Conservation (phyloP, 2,888 invertebrate species). For the Adineta ricciae region DNA sequence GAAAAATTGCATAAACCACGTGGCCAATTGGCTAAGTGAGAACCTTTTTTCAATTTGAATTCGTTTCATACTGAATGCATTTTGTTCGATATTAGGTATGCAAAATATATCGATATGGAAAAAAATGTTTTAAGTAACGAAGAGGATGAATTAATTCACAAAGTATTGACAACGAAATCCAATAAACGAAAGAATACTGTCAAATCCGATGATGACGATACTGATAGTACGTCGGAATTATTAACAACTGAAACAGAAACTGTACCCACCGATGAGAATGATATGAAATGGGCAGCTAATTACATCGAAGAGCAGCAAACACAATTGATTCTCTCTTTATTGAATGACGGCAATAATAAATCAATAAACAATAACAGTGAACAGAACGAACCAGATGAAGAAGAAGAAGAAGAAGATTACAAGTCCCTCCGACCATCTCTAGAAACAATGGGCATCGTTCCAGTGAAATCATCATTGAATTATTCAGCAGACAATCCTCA, state of each 20-base stretch:
- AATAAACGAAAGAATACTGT: neutral
- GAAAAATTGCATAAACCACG: slow-evolving; percentile 29
- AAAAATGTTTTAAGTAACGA: neutral
- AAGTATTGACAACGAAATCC: slow-evolving; percentile 22
- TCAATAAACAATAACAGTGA: neutral
- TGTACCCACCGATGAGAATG: neutral
- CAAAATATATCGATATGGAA: slow-evolving; percentile 18
- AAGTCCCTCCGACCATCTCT: neutral
- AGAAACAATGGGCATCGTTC: neutral
- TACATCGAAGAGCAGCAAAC: slow-evolving; percentile 20
- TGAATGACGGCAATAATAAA: neutral
- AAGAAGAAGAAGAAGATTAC: neutral
- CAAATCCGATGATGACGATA: neutral
- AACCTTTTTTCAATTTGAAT: neutral
- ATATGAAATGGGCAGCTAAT: slow-evolving; percentile 8
- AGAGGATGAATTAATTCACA: slow-evolving; percentile 25
- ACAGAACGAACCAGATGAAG: neutral
- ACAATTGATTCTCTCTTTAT: neutral
- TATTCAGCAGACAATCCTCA: neutral
- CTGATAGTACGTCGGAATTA: neutral
- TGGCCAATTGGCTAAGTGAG: slow-evolving; percentile 29
- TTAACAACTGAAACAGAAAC: neutral
- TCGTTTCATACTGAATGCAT: neutral
- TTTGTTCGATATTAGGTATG: neutral
- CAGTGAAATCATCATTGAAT: neutral